Evolutionary conservation across 2,888 invertebrate species (phyloP).

Genomic region (Creontiades dilutus): DNA sequence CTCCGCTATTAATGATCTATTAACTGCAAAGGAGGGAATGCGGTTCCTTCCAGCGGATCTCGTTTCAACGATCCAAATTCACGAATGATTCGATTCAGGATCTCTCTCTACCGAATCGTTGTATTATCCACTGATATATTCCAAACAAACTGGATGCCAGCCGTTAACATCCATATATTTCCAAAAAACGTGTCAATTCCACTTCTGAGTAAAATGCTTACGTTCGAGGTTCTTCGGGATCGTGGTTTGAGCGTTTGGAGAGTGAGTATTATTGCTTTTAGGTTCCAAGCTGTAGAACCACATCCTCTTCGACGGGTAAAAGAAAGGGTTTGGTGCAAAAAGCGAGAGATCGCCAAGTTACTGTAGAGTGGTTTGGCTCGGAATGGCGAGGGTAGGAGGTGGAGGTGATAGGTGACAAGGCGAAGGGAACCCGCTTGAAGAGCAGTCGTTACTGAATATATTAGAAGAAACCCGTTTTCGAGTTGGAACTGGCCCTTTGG

Average conservation of each 20-base stretch:
- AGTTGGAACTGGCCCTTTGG: conserved; percentile 41
- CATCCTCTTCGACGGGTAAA: conserved; percentile 7
- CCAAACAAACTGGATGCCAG: too few species aligned
- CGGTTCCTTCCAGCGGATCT: too few species aligned
- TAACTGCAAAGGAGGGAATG: background rate
- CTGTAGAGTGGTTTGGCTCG: background rate
- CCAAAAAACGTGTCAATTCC: too few species aligned
- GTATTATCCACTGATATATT: too few species aligned
- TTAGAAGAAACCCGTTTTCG: conserved; percentile 52
- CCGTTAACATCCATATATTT: too few species aligned
- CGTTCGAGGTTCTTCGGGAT: too few species aligned
- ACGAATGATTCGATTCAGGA: too few species aligned
- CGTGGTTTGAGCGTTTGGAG: background rate
- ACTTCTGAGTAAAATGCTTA: too few species aligned
- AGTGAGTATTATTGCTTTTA: background rate
- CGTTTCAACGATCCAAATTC: too few species aligned
- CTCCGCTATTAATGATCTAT: background rate
- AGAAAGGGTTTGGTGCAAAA: conserved; percentile 41
- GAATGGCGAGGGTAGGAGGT: conserved; percentile 1
- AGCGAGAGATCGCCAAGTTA: conserved; percentile 30
- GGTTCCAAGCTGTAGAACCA: background rate
- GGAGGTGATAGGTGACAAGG: conserved; percentile 40
- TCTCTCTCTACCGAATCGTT: too few species aligned
- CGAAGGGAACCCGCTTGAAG: conserved; percentile 49
- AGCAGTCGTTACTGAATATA: conserved; percentile 58